Evolutionary conservation across 2,113 vertebrate species (phyloP), one percentile per base, ranked within the genome.

Genomic region (Heterochromis multidens): DNA sequence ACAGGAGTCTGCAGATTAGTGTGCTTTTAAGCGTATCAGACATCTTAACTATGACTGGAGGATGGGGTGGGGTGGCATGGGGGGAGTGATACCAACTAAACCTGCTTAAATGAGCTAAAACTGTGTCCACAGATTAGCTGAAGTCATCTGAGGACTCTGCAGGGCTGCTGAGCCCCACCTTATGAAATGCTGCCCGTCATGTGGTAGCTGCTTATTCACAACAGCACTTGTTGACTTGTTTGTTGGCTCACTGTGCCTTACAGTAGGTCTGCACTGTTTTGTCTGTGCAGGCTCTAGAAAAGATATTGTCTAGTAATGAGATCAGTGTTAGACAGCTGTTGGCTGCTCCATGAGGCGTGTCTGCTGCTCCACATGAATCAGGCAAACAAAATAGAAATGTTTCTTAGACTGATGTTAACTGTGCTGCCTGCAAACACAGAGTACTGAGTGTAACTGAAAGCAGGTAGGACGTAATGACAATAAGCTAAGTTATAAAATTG

Each of bases 1-100:
- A 60, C 14, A 5, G 74, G 10, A 58, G n/a, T 59, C 21, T 35
- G 52, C 65, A 85, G 85, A 82, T 86, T 84, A 90, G 56, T 37
- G 57, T 4, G 70, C 65, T 63, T 90, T 77, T 91, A 88, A 90
- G 72, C 63, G 17, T 87, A 87, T 92, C 87, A 82, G 89, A 91
- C 80, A 83, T 90, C 81, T 87, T 90, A 87, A 79, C 40, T 80
- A 58, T 40, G 81, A 81, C 49, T 58, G 80, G 46, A 61, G 70
- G 82, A 16, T 49, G 65, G 87, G 74, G 80, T 61, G 77, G 79
- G 21, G 72, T 67, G 79, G 72, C 33, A 65, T 40, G 62, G 33
- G 33, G 19, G 62, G 62, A 40, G 19, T 72, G 62, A 89, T 89
- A 67, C 33, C 78, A 82, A 92, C 70, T 84, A 84, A 89, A 82